A percentile compares a stretch with the other conserved stretches of the same genome.
phyloP scores from a whole-genome alignment of 1,140 invertebrate genomes.

The Temnothorax curvispinosus region DNA sequence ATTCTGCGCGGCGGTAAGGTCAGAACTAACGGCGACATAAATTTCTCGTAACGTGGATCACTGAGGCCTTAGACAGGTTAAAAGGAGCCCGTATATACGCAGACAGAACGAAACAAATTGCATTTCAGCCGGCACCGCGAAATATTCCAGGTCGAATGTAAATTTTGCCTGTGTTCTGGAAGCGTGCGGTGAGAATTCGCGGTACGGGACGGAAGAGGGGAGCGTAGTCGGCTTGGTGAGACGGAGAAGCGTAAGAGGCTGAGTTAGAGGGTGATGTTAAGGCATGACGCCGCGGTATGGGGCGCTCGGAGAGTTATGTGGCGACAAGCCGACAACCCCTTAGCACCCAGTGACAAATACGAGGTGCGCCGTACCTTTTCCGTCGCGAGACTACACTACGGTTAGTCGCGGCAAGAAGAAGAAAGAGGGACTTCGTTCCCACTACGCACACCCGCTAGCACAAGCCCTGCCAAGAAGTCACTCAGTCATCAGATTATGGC shows the following conservation, averaged over 20 bases:
- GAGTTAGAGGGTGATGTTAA: slow-evolving; percentile 70
- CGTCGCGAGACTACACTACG: slow-evolving; percentile 51
- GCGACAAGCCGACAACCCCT: slow-evolving; percentile 79
- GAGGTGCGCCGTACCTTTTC: slow-evolving; percentile 67
- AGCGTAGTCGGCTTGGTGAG: slow-evolving; percentile 23
- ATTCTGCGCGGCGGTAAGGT: slow-evolving; percentile 24
- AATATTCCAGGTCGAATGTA: slow-evolving; percentile 76
- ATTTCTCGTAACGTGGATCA: slow-evolving; percentile 50
- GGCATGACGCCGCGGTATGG: slow-evolving; percentile 44
- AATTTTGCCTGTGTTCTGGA: slow-evolving; percentile 67
- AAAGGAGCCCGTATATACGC: slow-evolving; percentile 55
- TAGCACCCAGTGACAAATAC: slow-evolving; percentile 79
- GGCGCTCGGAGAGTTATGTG: slow-evolving; percentile 75
- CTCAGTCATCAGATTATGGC: slow-evolving; percentile 72
- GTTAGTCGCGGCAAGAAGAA: slow-evolving; percentile 48
- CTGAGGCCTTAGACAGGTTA: slow-evolving; percentile 61
- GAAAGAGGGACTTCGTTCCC: neutral
- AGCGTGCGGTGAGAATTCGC: slow-evolving; percentile 26
- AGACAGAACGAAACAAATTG: slow-evolving; percentile 75
- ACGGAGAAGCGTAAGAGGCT: slow-evolving; percentile 48
- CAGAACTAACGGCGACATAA: slow-evolving; percentile 59
- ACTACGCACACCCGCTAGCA: neutral
- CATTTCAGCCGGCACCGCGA: slow-evolving; percentile 57
- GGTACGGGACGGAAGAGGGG: slow-evolving; percentile 7
- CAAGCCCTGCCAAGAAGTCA: slow-evolving; percentile 63